phyloP scores from a whole-genome alignment of 2,888 invertebrate species.

The Gortyna flavago region DNA sequence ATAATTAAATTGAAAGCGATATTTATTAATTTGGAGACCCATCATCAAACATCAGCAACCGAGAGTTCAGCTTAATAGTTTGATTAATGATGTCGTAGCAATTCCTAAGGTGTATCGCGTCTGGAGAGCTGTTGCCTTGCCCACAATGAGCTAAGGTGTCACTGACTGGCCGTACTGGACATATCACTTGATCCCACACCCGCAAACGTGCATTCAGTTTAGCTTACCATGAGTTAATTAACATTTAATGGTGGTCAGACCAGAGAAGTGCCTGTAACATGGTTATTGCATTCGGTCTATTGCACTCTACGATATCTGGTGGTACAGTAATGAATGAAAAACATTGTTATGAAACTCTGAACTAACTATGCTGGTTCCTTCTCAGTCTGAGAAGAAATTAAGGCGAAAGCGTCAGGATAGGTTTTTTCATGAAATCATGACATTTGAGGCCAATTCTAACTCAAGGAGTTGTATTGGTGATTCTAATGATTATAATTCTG shows the following conservation, averaged over 20 bases:
- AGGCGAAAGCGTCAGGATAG: neutral
- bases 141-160: neutral
- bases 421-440: neutral
- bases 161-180: neutral
- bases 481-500: neutral
- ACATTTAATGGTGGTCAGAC: neutral
- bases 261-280: neutral
- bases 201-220: neutral
- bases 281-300: neutral
- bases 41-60: neutral
- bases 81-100: constrained; percentile 1
- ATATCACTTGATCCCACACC: constrained; percentile 1
- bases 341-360: neutral
- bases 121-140: neutral
- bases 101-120: neutral
- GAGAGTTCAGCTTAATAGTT: constrained; percentile 5
- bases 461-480: neutral
- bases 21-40: neutral
- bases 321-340: neutral
- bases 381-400: neutral
- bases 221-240: neutral
- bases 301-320: neutral
- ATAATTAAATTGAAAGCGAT: neutral
- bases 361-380: neutral
- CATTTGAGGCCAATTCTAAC: neutral